Percentiles rank a stretch among this genome's conserved stretches.
These are phyloP conservation scores for Villa cingulata DNA, from an alignment of 2,888 invertebrate genomes.

Conservation along the genomic window DNA sequence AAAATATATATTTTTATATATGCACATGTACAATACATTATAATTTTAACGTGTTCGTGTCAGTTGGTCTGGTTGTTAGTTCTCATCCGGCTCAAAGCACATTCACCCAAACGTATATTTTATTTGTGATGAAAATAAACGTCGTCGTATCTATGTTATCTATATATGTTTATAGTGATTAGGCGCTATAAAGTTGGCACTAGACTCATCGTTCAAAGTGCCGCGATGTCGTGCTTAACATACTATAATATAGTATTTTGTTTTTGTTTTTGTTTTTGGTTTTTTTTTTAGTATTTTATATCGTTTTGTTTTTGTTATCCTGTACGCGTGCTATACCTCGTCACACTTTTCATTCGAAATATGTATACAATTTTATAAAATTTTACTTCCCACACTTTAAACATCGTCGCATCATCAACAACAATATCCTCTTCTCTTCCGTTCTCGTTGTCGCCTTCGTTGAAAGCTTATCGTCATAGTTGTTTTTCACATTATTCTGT, in stretches of 20 bases:
- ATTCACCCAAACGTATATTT: constrained; percentile 14
- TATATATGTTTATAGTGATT: constrained; percentile 1
- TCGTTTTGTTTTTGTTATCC: constrained; percentile 22
- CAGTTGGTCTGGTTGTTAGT: constrained; percentile 20
- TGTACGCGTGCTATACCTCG: constrained; percentile 21
- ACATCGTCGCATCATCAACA: constrained; percentile 1
- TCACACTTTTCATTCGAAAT: constrained; percentile 16
- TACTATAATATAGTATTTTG: no score
- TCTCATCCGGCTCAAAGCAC: constrained; percentile 17
- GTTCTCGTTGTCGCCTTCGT: constrained; percentile 6
- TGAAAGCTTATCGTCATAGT: constrained; percentile 6
- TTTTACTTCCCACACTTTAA: constrained; percentile 4
- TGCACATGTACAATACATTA: background rate
- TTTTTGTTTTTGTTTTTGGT: no score
- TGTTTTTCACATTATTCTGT: constrained; percentile 4
- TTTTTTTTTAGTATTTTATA: no score
- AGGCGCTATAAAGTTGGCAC: constrained; percentile 18
- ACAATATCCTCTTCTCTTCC: constrained; percentile 5
- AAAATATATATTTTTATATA: no score
- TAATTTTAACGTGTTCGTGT: constrained; percentile 18
- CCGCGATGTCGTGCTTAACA: constrained; percentile 23
- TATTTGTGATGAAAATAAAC: constrained; percentile 1
- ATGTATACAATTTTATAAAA: no score
- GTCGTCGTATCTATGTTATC: constrained; percentile 9
- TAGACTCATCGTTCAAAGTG: constrained; percentile 22